A percentile compares a stretch with the other conserved stretches of the same genome.
phyloP scores from a whole-genome alignment of 2,888 invertebrate species.

The Oligia fasciuncula region DNA sequence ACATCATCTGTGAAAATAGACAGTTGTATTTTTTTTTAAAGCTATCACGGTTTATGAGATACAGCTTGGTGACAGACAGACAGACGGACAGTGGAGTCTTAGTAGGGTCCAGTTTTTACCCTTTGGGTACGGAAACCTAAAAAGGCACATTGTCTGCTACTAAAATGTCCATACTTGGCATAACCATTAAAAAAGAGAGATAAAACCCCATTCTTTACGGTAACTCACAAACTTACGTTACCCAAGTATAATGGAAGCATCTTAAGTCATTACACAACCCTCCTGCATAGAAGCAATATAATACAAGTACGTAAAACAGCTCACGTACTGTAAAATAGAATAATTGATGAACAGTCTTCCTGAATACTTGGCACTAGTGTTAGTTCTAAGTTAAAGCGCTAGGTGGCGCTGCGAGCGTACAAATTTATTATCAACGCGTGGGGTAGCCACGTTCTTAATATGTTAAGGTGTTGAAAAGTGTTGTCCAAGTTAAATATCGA shows the following conservation, averaged over 20 bases:
- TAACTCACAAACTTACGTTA: neutral
- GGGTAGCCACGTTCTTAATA: neutral
- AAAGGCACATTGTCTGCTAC: neutral
- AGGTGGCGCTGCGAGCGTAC: conserved; percentile 24
- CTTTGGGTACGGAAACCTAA: too few species aligned
- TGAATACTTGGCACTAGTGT: conserved; percentile 26
- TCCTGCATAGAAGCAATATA: conserved; percentile 28
- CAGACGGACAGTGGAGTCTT: too few species aligned
- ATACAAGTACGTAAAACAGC: conserved; percentile 28
- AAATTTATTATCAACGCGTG: conserved; percentile 42
- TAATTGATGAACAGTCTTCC: conserved; percentile 51
- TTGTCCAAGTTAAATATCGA: conserved; percentile 1
- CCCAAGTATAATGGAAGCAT: neutral
- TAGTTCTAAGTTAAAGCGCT: conserved; percentile 29
- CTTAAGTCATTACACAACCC: neutral
- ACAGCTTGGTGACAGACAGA: too few species aligned
- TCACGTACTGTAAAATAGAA: conserved; percentile 50
- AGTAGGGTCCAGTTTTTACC: too few species aligned
- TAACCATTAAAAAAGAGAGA: neutral
- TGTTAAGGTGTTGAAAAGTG: conserved; percentile 1
- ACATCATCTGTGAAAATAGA: too few species aligned
- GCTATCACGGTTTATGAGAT: too few species aligned
- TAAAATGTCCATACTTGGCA: neutral
- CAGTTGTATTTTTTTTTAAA: too few species aligned
- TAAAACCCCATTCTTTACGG: neutral